A percentile compares a stretch with the other conserved stretches of the same genome.
Evolutionary conservation across 2,797 vertebrate species (phyloP).

Genomic region (Coregonus sp.): DNA sequence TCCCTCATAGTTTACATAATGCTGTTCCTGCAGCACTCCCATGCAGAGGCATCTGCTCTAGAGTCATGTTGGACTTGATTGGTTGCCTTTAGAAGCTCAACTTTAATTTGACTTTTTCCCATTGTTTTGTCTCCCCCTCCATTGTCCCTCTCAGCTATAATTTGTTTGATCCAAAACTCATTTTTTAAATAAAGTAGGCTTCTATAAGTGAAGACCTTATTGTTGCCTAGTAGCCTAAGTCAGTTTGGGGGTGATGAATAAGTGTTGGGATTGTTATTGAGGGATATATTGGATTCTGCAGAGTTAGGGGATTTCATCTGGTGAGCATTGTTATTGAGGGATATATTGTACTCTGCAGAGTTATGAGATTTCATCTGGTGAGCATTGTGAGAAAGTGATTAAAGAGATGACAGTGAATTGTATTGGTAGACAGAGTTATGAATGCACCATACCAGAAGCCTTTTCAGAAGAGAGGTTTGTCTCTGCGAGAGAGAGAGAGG

Average conservation of each 20-base stretch:
- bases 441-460: constrained; percentile 24
- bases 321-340: constrained; percentile 56
- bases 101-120: constrained; percentile 36
- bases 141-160: constrained; percentile 34
- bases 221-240: constrained; percentile 36
- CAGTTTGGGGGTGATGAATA: constrained; percentile 55
- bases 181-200: constrained; percentile 63
- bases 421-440: constrained; percentile 26
- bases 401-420: constrained; percentile 40
- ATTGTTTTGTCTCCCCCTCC: constrained; percentile 39
- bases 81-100: constrained; percentile 8
- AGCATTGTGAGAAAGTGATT: constrained; percentile 51
- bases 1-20: background rate
- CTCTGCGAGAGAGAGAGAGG: background rate
- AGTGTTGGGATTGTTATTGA: constrained; percentile 62
- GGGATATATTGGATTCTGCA: constrained; percentile 65
- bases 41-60: background rate
- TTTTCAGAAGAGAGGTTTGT: constrained; percentile 18
- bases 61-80: background rate
- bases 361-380: constrained; percentile 45
- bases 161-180: constrained; percentile 34
- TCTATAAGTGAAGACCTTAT: constrained; percentile 49
- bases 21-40: background rate
- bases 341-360: constrained; percentile 64
- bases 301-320: constrained; percentile 47